phyloP scores from a whole-genome alignment of 2,888 invertebrate genomes.

The Drosophila melanocephala region DNA sequence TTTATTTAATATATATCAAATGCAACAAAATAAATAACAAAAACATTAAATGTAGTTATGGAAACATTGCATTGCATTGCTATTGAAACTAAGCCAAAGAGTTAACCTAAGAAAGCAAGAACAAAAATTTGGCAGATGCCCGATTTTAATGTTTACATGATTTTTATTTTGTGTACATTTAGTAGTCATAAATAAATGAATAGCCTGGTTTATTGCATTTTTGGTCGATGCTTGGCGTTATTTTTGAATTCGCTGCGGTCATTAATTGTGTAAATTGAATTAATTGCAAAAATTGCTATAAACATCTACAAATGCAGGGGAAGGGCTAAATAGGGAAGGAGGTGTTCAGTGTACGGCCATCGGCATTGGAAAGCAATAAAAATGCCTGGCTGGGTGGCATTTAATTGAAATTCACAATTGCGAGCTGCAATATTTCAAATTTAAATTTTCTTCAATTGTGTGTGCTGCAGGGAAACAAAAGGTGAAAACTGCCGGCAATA shows the following conservation, averaged over 20 bases:
- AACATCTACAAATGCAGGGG: slow-evolving; percentile 49
- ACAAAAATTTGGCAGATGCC: slow-evolving; percentile 5
- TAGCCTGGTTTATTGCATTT: slow-evolving; percentile 66
- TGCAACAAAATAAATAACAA: not conserved
- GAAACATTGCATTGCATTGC: not conserved
- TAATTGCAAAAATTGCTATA: slow-evolving; percentile 63
- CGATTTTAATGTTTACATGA: slow-evolving; percentile 32
- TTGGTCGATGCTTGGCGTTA: slow-evolving; percentile 26
- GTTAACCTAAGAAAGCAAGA: not conserved
- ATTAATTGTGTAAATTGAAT: slow-evolving; percentile 77
- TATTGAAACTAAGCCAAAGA: slow-evolving; percentile 1
- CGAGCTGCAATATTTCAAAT: slow-evolving; percentile 28
- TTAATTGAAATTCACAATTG: slow-evolving; percentile 31
- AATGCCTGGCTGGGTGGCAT: slow-evolving; percentile 36
- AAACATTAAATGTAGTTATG: not conserved
- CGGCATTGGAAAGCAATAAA: slow-evolving; percentile 70
- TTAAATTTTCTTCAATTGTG: slow-evolving; percentile 15
- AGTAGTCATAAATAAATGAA: slow-evolving; percentile 80
- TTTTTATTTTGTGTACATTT: slow-evolving; percentile 57
- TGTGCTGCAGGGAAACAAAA: slow-evolving; percentile 10
- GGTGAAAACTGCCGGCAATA: slow-evolving; percentile 56
- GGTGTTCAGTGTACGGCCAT: not conserved
- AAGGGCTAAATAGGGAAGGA: too few species aligned
- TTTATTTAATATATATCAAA: not conserved
- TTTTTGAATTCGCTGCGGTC: slow-evolving; percentile 44